phyloP scores from a whole-genome alignment of 2,113 vertebrate genomes.

The Pomatorhinus ruficollis region DNA sequence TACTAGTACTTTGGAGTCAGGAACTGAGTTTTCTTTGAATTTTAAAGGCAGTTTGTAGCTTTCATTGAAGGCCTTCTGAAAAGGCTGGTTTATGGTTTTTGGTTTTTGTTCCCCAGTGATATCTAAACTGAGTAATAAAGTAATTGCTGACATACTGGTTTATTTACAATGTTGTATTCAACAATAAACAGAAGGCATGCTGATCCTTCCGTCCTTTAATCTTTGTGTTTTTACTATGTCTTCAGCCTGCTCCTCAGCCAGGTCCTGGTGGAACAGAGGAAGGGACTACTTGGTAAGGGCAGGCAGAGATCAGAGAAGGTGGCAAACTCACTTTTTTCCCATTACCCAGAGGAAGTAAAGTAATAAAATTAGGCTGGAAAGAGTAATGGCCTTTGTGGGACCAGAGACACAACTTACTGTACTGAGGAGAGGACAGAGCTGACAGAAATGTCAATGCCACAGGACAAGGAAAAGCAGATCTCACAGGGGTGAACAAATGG shows the following conservation, averaged over 20 bases:
- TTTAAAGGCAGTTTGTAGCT: background rate
- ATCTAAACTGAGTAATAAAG: constrained; percentile 13
- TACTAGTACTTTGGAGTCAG: background rate
- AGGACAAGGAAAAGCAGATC: background rate
- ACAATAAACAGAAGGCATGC: background rate
- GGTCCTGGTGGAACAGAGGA: background rate
- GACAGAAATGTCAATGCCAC: background rate
- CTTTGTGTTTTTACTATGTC: background rate
- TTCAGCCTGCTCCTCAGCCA: background rate
- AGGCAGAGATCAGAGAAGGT: background rate
- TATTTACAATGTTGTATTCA: background rate
- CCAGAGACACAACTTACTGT: background rate
- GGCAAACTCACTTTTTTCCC: background rate
- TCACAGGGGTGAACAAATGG: background rate
- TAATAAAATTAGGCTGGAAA: background rate
- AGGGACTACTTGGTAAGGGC: rapidly evolving
- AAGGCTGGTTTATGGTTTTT: background rate
- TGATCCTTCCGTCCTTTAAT: background rate
- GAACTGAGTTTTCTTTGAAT: background rate
- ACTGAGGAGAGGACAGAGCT: background rate
- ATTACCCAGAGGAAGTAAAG: background rate
- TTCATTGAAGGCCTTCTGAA: background rate
- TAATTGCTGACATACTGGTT: background rate
- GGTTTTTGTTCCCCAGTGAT: background rate
- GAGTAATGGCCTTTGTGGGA: background rate